Evolutionary conservation across 2,113 vertebrate species (phyloP).

Genomic region (Triplophysa siluroides): DNA sequence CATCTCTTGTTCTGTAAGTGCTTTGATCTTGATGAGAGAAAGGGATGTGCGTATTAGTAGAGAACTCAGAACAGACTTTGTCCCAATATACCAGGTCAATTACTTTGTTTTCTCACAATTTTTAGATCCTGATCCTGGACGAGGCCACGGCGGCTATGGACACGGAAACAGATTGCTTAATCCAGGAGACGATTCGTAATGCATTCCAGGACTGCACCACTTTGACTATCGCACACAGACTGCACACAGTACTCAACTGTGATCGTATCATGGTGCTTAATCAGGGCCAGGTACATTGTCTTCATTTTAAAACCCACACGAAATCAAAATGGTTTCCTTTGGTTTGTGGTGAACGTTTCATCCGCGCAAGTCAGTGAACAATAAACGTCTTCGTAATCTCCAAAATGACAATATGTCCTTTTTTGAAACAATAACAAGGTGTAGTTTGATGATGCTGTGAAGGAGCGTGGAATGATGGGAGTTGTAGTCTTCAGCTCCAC

Average conservation of each 20-base stretch:
- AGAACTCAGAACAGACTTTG: background rate
- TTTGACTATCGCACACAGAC: constrained; percentile 89
- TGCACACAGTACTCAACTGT: constrained; percentile 86
- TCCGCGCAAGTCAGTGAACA: too few species aligned
- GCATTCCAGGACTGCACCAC: constrained; percentile 91
- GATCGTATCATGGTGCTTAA: constrained; percentile 94
- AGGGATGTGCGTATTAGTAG: background rate
- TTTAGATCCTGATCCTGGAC: constrained; percentile 87
- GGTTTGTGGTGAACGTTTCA: too few species aligned
- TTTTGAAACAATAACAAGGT: too few species aligned
- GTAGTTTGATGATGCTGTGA: too few species aligned
- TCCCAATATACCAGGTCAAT: background rate
- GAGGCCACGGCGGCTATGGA: constrained; percentile 96
- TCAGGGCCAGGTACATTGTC: constrained; percentile 82
- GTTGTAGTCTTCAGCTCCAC: too few species aligned
- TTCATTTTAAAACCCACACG: too few species aligned
- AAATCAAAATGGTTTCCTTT: too few species aligned
- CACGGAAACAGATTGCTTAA: constrained; percentile 85
- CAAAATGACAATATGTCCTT: too few species aligned
- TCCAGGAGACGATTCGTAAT: constrained; percentile 90
- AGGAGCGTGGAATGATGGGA: too few species aligned
- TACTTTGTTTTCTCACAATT: background rate
- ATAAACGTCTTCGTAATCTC: too few species aligned
- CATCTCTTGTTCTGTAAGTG: background rate
- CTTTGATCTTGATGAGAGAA: background rate